phyloP scores from a whole-genome alignment of 2,888 invertebrate genomes.

The Drosophila melanocephala region DNA sequence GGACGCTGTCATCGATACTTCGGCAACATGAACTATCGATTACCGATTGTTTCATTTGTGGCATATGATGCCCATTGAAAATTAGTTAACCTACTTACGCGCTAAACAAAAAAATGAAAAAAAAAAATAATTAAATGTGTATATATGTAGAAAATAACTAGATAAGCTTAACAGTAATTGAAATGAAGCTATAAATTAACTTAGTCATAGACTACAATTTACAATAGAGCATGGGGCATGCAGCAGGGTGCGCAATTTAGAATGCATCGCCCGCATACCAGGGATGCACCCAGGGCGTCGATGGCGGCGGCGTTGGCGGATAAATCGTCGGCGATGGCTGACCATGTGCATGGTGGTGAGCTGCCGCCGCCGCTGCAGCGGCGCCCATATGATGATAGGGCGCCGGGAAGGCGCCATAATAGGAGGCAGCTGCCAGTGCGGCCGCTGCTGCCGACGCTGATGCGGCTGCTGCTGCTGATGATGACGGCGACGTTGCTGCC shows the following conservation, averaged over 20 bases:
- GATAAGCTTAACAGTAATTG: neutral
- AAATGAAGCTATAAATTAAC: constrained; percentile 41
- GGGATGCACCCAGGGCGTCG: constrained; percentile 86
- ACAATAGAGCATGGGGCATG: constrained; percentile 27
- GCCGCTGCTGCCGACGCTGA: constrained; percentile 64
- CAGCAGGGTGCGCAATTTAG: constrained; percentile 41
- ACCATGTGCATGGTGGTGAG: constrained; percentile 78
- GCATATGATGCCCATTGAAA: constrained; percentile 67
- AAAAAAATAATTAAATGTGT: constrained; percentile 10
- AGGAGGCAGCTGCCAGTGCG: constrained; percentile 71
- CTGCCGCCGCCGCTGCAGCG: constrained; percentile 47
- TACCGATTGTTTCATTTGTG: constrained; percentile 34
- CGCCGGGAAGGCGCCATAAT: constrained; percentile 71
- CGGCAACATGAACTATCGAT: constrained; percentile 31
- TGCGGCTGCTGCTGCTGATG: constrained; percentile 69
- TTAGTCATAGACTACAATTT: constrained; percentile 44
- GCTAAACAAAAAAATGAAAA: constrained; percentile 41
- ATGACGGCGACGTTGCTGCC: constrained; percentile 44
- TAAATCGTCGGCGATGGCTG: constrained; percentile 86
- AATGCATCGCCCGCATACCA: constrained; percentile 85
- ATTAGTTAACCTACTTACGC: constrained; percentile 74
- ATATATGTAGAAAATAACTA: constrained; percentile 1
- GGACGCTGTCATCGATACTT: constrained; percentile 39
- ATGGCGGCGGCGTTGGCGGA: constrained; percentile 86
- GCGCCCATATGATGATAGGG: constrained; percentile 70